A percentile compares a stretch with the other conserved stretches of the same genome.
These are phyloP conservation scores for Anticlea derivata DNA, from an alignment of 2,888 invertebrate genomes.

Conservation along the genomic window DNA sequence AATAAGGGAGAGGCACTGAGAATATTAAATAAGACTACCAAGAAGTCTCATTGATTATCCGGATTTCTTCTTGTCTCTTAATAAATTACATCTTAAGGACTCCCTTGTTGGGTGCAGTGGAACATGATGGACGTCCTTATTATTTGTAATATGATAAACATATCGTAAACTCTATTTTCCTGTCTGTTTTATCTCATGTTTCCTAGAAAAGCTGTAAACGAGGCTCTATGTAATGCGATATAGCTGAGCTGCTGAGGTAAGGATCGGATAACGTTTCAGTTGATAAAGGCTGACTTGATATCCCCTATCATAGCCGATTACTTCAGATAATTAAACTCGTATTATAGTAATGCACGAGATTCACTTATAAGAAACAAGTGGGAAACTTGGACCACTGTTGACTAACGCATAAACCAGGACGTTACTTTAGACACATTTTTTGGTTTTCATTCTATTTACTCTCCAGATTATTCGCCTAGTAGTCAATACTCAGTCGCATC, in stretches of 20 bases:
- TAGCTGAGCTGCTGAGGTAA: slow-evolving; percentile 4
- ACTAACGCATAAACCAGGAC: no score
- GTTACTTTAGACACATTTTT: no score
- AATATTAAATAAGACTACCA: slow-evolving; percentile 17
- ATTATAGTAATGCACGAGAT: no score
- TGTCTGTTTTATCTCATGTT: background rate
- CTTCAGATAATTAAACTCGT: background rate
- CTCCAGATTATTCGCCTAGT: no score
- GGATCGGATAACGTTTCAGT: slow-evolving; percentile 11
- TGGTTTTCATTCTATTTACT: no score
- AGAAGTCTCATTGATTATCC: slow-evolving; percentile 20
- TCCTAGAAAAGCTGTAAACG: slow-evolving; percentile 1
- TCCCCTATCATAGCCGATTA: background rate
- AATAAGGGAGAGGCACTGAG: slow-evolving; percentile 13
- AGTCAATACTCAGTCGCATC: no score
- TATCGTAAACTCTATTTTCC: slow-evolving; percentile 4
- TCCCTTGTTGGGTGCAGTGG: slow-evolving; percentile 18
- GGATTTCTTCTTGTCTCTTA: slow-evolving; percentile 23
- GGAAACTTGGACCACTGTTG: no score
- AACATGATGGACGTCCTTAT: slow-evolving; percentile 14
- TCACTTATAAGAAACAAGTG: no score
- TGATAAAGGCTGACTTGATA: background rate
- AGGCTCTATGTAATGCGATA: slow-evolving; percentile 14
- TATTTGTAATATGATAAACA: slow-evolving; percentile 13
- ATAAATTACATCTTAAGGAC: slow-evolving; percentile 19